Conservation (phyloP, 2,797 vertebrate genomes). For the Gouania willdenowi region DNA sequence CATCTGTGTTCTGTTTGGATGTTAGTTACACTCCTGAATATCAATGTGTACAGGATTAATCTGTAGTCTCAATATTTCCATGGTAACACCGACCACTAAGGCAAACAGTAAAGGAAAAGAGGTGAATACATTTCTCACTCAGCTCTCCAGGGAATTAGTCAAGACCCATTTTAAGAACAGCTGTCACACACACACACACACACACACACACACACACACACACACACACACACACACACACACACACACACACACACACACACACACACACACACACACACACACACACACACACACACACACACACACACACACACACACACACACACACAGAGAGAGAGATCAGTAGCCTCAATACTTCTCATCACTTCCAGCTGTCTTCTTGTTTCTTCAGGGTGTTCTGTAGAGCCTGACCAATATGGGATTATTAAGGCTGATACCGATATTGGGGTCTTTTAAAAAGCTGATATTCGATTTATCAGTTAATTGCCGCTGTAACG, state of each 20-base stretch:
- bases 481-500: too few species aligned
- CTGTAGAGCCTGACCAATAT: not conserved
- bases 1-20: conserved; percentile 9
- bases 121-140: conserved; percentile 53
- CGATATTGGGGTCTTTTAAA: too few species aligned
- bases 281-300: conserved; percentile 24
- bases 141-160: conserved; percentile 28
- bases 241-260: conserved; percentile 11
- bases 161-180: conserved; percentile 54
- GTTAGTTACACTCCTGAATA: conserved; percentile 24
- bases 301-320: conserved; percentile 17
- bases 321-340: conserved; percentile 38
- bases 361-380: not conserved
- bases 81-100: conserved; percentile 33
- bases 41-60: conserved; percentile 26
- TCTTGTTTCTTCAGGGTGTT: not conserved
- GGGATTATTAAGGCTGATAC: too few species aligned
- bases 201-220: conserved; percentile 14
- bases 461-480: too few species aligned
- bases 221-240: conserved; percentile 22
- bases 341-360: conserved; percentile 19
- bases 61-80: conserved; percentile 22
- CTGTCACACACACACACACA: conserved; percentile 40
- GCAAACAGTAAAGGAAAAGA: conserved; percentile 43
- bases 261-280: conserved; percentile 40